Evolutionary conservation across 2,888 invertebrate species (phyloP), one percentile per base, ranked within the genome.

Genomic region (Nymphalis c-album): DNA sequence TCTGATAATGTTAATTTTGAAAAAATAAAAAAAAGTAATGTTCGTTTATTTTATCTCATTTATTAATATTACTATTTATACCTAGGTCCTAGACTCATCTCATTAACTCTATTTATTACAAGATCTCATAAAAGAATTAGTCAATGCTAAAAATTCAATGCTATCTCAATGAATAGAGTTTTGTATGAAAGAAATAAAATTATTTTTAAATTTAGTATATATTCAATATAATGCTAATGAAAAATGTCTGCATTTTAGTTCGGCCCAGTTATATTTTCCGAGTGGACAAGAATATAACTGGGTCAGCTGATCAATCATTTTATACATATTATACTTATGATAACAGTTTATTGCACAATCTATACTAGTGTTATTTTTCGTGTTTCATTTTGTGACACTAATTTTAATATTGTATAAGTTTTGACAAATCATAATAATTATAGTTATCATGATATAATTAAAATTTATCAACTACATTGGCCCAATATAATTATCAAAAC

Each of bases 221-320:
- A 73, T 31, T 31, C 26, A 6, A 31, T 6, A 31, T 31, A 31
- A 31, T 40, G 40, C 17, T 47, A 61, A 57, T 67, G 46, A 61
- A 64, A 68, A 50, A 46, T 69, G 40, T 70, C 55, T 66, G 63
- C 70, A 84, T 81, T 81, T 73, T 74, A 76, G 78, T 81, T 77
- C 84, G 90, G 76, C 86, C 91, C 85, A 87, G 84, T 85, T 78
- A 78, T 75, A 76, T 78, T 74, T 85, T 89, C 87, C 86, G 85
- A 87, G 85, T 84, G 80, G 84, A 87, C 90, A 87, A 75, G 79
- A 77, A 77, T 72, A 71, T 59, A 89, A 83, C 80, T 83, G 75
- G 90, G 91, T 82, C 88, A 85, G 82, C 86, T 88, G 85, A 89
- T 84, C 85, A 86, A 87, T 87, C 85, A 87, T 75, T 82, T 81